Evolutionary conservation across 1,140 invertebrate genomes (phyloP), one percentile per base, ranked within the genome.

Genomic region (Pristionchus pacificus): DNA sequence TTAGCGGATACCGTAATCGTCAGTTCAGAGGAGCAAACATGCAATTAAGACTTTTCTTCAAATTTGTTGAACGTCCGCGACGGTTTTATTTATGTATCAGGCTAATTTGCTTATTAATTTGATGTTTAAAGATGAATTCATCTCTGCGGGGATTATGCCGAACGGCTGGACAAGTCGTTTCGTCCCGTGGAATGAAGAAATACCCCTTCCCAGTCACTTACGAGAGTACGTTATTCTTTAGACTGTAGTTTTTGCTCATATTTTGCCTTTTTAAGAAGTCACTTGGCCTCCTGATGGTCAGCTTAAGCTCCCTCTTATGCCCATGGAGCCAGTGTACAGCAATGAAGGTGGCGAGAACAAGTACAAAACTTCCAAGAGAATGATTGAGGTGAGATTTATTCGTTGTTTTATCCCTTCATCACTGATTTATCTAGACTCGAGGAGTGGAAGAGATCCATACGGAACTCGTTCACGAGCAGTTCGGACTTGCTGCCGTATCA

Each of bases 201-300:
- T 70, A 76, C 27, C 57, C 65, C 3, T 79, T 78, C 67, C 78
- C 78, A 2, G 74, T 80, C 1, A 80, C 78, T 38, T 80, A 68
- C 63, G 78, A 80, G 72, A 78, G 78, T 80, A 32, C 55, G 78
- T 74, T 70, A 33, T 30, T 32, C 19, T 62, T 58, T 31, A n/a
- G n/a, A 30, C 14, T 32, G 19, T 14, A 1, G 13, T 69, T 66
- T 62, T 75, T 75, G 1, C 27, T 14, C 19, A 61, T 59, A 72
- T 38, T 0, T 76, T 71, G 30, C 13, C 24, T 49, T 57, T 32
- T 79, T 79, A 32, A 83, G 81, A 83, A 70, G 81, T 83, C 6
- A 69, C 76, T 14, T 83, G 84, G 67, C 81, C 81, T 13, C 78
- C 79, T n/a, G 70, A 79, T 72, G 82, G 82, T 13, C 70, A 83